A percentile compares a stretch with the other conserved stretches of the same genome.
Evolutionary conservation across 92 coral and sea anemone species (phyloP).

Genomic region (Porites lobata): DNA sequence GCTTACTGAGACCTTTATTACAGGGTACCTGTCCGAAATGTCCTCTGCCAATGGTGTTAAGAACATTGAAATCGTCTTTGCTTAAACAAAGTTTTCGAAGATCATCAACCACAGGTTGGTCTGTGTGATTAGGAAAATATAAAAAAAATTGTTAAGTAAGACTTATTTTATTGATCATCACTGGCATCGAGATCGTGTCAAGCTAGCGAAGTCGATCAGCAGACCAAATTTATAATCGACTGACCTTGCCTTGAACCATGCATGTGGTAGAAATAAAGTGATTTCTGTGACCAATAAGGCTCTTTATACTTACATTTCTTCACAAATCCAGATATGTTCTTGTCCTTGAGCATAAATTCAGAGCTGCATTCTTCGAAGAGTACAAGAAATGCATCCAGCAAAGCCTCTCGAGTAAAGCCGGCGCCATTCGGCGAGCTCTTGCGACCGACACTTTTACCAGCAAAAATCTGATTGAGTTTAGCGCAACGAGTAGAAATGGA

Average conservation of each 20-base stretch:
- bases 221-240: not conserved
- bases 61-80: constrained; percentile 86
- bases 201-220: too few species aligned
- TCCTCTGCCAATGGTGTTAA: constrained; percentile 96
- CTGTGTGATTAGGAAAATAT: constrained; percentile 40
- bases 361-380: constrained; percentile 94
- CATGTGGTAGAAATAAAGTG: not conserved
- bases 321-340: constrained; percentile 86
- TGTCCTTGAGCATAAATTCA: constrained; percentile 87
- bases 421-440: constrained; percentile 37
- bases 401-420: constrained; percentile 81
- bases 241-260: not conserved
- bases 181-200: too few species aligned
- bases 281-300: not conserved
- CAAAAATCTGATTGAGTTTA: constrained; percentile 83
- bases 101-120: constrained; percentile 79
- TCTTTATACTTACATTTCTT: constrained; percentile 86
- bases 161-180: too few species aligned
- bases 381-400: constrained; percentile 92
- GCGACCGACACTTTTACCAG: constrained; percentile 83
- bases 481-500: constrained; percentile 89
- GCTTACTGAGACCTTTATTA: too few species aligned
- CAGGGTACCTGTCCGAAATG: constrained; percentile 96
- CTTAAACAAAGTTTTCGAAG: constrained; percentile 80
- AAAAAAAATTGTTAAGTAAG: not conserved